phyloP scores from a whole-genome alignment of 2,797 vertebrate genomes.

The Thaleichthys pacificus region DNA sequence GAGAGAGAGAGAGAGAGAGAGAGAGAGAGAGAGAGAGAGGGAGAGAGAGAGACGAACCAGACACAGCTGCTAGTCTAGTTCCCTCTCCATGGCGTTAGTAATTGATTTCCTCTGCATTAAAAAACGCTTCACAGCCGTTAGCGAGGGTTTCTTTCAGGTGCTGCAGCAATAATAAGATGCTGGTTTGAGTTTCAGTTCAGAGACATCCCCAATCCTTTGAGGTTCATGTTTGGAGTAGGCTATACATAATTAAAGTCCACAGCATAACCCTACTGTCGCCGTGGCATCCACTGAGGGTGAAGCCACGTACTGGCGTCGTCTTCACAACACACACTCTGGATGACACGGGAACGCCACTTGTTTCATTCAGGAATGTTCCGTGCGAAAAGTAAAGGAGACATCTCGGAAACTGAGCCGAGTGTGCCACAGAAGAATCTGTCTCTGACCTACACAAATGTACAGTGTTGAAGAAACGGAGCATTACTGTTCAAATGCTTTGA shows the following conservation, averaged over 20 bases:
- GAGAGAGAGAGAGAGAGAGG: not conserved
- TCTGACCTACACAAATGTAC: conserved; percentile 14
- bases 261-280: conserved; percentile 21
- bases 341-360: conserved; percentile 12
- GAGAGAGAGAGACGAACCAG: not conserved
- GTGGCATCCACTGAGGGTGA: conserved; percentile 23
- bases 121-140: conserved; percentile 30
- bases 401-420: conserved; percentile 22
- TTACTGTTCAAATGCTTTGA: not conserved
- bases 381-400: conserved; percentile 16
- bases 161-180: conserved; percentile 36
- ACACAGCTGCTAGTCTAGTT: not conserved
- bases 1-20: not conserved
- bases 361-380: not conserved
- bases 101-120: conserved; percentile 37
- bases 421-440: conserved; percentile 6
- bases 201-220: conserved; percentile 33
- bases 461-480: not conserved
- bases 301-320: conserved; percentile 32
- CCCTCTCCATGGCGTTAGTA: conserved; percentile 8
- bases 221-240: conserved; percentile 28
- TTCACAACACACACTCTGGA: conserved; percentile 11
- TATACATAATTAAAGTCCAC: conserved; percentile 42
- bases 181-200: conserved; percentile 39
- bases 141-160: conserved; percentile 29